Evolutionary conservation across 2,113 vertebrate species (phyloP).

Genomic region (Catharus fuscescens): DNA sequence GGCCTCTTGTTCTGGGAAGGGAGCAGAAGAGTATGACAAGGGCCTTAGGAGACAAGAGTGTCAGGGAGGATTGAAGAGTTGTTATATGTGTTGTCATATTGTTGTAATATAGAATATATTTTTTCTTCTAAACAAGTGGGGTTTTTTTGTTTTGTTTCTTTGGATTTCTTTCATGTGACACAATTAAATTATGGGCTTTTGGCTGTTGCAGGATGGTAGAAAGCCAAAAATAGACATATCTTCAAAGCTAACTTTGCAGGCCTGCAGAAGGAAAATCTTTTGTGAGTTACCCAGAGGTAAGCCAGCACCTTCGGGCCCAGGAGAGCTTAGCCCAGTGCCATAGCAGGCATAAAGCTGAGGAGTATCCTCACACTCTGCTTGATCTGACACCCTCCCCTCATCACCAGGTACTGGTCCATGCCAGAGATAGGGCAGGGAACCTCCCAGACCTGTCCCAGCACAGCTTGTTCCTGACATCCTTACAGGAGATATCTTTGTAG

Average conservation of each 20-base stretch:
- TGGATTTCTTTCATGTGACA: background rate
- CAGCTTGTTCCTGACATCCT: background rate
- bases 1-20: background rate
- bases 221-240: background rate
- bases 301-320: background rate
- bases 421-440: background rate
- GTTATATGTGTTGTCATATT: background rate
- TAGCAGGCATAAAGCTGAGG: background rate
- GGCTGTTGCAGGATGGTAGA: background rate
- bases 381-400: background rate
- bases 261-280: background rate
- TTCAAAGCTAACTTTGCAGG: background rate
- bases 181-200: background rate
- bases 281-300: background rate
- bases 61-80: background rate
- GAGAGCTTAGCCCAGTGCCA: background rate
- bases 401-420: background rate
- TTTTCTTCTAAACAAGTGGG: background rate
- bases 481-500: background rate
- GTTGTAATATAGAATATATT: background rate
- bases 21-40: background rate
- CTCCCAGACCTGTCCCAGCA: background rate
- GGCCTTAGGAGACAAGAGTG: background rate
- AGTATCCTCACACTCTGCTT: background rate
- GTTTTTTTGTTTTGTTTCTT: background rate